Evolutionary conservation across 2,113 vertebrate genomes (phyloP).

Genomic region (Cervus canadensis): DNA sequence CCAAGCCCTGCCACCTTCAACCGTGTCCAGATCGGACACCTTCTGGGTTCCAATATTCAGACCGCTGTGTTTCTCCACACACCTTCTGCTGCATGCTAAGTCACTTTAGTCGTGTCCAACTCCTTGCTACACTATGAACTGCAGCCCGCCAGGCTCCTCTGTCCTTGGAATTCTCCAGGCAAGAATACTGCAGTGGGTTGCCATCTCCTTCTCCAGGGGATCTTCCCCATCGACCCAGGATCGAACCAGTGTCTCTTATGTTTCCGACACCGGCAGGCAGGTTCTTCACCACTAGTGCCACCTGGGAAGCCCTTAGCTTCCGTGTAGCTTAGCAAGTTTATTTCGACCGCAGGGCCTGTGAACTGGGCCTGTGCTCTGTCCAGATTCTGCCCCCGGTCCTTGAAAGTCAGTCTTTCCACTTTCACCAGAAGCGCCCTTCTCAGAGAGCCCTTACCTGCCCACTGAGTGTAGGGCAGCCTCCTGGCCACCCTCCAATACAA

Average conservation of each 20-base stretch:
- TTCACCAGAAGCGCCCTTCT: neutral
- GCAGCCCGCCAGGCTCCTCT: neutral
- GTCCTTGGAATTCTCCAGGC: neutral
- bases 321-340: neutral
- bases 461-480: neutral
- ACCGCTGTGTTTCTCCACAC: neutral
- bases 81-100: neutral
- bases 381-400: neutral
- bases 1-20: neutral
- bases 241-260: neutral
- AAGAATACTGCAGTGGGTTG: neutral
- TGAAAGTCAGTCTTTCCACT: neutral
- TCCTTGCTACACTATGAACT: neutral
- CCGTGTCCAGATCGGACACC: neutral
- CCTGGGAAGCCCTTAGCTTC: neutral
- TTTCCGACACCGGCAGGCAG: neutral
- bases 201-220: neutral
- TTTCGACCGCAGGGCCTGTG: neutral
- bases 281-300: neutral
- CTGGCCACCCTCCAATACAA: neutral
- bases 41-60: neutral
- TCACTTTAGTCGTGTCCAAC: neutral
- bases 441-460: neutral
- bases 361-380: neutral
- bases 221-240: neutral